Conservation (phyloP, 1,140 invertebrate genomes). For the Acromyrmex echinatior region DNA sequence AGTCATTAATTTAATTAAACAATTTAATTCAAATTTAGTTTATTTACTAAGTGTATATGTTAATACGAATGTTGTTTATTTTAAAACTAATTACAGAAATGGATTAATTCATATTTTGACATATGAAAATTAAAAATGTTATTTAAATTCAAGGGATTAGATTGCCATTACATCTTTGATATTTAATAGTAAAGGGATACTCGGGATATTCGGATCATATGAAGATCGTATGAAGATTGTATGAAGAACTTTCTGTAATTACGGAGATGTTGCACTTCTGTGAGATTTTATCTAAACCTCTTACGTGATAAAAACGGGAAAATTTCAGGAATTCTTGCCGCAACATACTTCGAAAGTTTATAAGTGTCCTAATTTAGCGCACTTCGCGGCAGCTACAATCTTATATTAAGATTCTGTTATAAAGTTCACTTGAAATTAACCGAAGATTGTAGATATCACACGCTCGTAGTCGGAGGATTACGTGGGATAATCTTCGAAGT, state of each 20-base stretch:
- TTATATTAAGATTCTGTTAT: slow-evolving; percentile 38
- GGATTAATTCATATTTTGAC: too few relatives aligned
- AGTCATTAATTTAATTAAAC: too few relatives aligned
- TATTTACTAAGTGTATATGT: too few relatives aligned
- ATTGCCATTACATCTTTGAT: too few relatives aligned
- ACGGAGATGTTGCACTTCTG: background rate
- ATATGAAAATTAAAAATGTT: too few relatives aligned
- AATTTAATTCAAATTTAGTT: too few relatives aligned
- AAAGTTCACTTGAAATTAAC: slow-evolving; percentile 39
- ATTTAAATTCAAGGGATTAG: too few relatives aligned
- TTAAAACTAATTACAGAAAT: too few relatives aligned
- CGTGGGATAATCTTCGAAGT: background rate
- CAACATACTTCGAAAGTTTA: slow-evolving; percentile 31
- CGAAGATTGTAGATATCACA: slow-evolving; percentile 49
- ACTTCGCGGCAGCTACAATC: background rate
- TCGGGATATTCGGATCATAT: background rate
- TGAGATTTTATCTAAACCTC: background rate
- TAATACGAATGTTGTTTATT: too few relatives aligned
- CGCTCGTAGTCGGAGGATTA: slow-evolving; percentile 33
- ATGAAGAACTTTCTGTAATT: slow-evolving; percentile 4
- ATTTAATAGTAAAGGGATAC: background rate
- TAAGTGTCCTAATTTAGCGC: slow-evolving; percentile 4
- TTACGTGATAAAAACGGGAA: background rate
- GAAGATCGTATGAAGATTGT: background rate
- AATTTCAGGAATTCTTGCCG: slow-evolving; percentile 31